A percentile compares a stretch with the other conserved stretches of the same genome.
Evolutionary conservation across 2,888 invertebrate genomes (phyloP).

Genomic region (Torymus aiolomorphi): DNA sequence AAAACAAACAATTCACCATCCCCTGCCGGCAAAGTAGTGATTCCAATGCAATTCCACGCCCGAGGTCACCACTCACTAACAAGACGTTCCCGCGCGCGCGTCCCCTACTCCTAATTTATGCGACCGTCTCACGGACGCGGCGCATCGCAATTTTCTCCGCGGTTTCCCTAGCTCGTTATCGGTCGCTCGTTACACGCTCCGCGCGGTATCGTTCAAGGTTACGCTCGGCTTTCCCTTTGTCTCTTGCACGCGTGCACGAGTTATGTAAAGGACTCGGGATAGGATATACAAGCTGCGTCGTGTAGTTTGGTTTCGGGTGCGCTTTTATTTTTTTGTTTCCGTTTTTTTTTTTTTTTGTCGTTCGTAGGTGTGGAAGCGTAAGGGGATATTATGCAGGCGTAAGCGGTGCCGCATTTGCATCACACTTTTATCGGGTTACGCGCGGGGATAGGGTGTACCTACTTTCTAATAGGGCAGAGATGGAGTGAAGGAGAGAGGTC

Average conservation of each 20-base stretch:
- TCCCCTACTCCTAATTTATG: too few species aligned
- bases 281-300: too few species aligned
- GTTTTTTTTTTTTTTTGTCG: neutral
- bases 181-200: neutral
- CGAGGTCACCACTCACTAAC: too few species aligned
- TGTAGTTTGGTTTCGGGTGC: constrained; percentile 7
- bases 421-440: constrained; percentile 42
- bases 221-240: constrained; percentile 29
- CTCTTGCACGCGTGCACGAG: neutral
- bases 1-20: too few species aligned
- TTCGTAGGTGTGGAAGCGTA: neutral
- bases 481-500: neutral
- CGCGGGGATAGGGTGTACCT: neutral
- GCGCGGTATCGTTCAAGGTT: constrained; percentile 19
- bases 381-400: constrained; percentile 9
- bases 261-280: too few species aligned
- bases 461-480: constrained; percentile 45
- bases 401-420: constrained; percentile 40
- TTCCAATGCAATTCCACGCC: too few species aligned
- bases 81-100: too few species aligned
- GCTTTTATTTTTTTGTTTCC: neutral
- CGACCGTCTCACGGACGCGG: too few species aligned
- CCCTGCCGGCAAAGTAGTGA: too few species aligned
- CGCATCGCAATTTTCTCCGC: too few species aligned
- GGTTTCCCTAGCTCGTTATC: neutral